These are phyloP conservation scores for Suricata suricatta DNA, from an alignment of 2,113 vertebrate genomes.

Conservation along the genomic window DNA sequence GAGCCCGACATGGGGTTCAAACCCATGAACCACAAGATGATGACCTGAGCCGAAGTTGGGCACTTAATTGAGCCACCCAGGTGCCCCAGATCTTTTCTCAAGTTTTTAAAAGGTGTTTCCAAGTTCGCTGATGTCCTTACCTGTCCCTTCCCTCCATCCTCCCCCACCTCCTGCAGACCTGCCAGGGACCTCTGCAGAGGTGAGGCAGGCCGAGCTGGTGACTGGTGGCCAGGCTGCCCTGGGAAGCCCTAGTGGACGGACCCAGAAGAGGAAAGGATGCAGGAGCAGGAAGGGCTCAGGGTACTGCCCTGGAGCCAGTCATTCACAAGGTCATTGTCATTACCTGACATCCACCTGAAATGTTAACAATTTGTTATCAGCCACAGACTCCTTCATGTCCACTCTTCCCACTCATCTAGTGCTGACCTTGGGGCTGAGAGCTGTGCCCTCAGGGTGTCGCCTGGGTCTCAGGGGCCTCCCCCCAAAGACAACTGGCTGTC, in stretches of 20 bases:
- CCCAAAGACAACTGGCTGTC: neutral
- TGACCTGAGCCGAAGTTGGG: no score
- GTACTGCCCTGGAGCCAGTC: fast-evolving
- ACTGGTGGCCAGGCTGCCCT: no score
- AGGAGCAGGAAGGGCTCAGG: neutral
- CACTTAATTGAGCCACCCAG: no score
- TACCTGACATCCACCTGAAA: neutral
- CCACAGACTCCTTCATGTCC: neutral
- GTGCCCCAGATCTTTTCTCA: neutral
- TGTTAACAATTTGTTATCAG: neutral
- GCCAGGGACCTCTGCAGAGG: neutral
- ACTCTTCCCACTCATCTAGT: neutral
- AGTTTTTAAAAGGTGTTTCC: neutral
- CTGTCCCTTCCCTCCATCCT: neutral
- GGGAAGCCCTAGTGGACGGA: fast-evolving
- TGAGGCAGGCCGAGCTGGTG: neutral
- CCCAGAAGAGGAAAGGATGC: neutral
- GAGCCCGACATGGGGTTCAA: no score
- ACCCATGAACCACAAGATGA: no score
- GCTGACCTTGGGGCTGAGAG: neutral
- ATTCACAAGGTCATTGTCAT: no score
- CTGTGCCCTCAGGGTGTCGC: no score
- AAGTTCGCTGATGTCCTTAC: neutral
- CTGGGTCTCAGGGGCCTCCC: neutral
- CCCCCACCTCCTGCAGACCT: neutral